Evolutionary conservation across 2,888 invertebrate genomes (phyloP).

Genomic region (Melinaea marsaeus): DNA sequence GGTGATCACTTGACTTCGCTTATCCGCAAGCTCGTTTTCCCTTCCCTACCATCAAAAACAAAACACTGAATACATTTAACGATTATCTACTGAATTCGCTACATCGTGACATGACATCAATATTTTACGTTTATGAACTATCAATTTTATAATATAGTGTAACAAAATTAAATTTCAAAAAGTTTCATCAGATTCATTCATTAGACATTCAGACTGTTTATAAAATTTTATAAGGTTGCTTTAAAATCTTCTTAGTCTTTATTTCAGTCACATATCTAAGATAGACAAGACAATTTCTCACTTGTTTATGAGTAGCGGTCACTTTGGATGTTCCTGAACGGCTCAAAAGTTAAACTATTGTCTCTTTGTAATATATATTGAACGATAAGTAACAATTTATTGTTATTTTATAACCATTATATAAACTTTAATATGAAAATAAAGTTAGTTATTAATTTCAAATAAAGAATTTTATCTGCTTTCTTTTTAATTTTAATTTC

Average conservation of each 20-base stretch:
- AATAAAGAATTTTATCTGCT: too few relatives aligned
- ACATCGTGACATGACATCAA: neutral
- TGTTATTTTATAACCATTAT: too few relatives aligned
- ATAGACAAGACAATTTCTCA: slow-evolving; percentile 17
- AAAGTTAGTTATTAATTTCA: too few relatives aligned
- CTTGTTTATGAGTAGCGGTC: slow-evolving; percentile 18
- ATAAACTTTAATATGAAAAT: too few relatives aligned
- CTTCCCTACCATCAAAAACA: neutral
- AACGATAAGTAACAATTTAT: neutral
- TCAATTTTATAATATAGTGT: neutral
- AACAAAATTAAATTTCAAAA: slow-evolving; percentile 13
- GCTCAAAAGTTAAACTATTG: neutral
- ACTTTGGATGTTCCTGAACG: slow-evolving; percentile 11
- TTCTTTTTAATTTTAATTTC: too few relatives aligned
- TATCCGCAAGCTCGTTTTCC: too few relatives aligned
- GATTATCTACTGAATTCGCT: too few relatives aligned
- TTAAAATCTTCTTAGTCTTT: slow-evolving; percentile 23
- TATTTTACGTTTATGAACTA: slow-evolving; percentile 1
- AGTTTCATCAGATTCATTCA: too few relatives aligned
- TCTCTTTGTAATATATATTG: neutral
- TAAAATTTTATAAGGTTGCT: slow-evolving; percentile 22
- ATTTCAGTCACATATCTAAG: slow-evolving; percentile 21
- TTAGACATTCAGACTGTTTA: slow-evolving; percentile 25
- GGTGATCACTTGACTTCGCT: too few relatives aligned
- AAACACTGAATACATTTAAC: neutral